These are phyloP conservation scores for Corythoichthys intestinalis DNA, from an alignment of 2,113 vertebrate species.

Conservation along the genomic window DNA sequence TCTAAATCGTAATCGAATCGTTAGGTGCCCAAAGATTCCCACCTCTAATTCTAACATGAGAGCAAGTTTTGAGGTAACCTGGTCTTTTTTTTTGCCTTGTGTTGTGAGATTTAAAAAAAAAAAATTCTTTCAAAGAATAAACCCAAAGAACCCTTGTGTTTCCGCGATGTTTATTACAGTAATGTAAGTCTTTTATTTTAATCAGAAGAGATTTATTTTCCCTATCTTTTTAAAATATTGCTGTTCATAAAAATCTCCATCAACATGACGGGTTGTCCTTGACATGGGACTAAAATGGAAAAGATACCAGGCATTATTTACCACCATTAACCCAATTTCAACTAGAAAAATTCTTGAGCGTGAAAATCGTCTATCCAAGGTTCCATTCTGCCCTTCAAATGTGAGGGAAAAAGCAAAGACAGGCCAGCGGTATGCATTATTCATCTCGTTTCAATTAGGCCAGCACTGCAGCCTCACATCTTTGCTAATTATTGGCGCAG, in stretches of 20 bases:
- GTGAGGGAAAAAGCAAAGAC: slow-evolving; percentile 11
- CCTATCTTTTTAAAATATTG: neutral
- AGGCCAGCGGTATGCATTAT: slow-evolving; percentile 57
- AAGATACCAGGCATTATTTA: neutral
- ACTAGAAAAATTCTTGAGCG: slow-evolving; percentile 23
- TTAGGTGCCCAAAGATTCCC: no score
- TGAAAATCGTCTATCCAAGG: slow-evolving; percentile 21
- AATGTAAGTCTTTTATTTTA: neutral
- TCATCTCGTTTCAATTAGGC: slow-evolving; percentile 62
- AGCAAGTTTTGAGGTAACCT: no score
- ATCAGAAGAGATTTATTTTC: neutral
- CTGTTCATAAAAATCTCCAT: slow-evolving; percentile 1
- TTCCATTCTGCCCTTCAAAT: slow-evolving; percentile 42
- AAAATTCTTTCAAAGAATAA: neutral
- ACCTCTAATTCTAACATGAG: no score
- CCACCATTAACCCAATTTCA: neutral
- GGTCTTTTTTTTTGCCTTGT: no score
- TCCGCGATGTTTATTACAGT: neutral
- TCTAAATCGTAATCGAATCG: no score
- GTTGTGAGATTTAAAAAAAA: no score
- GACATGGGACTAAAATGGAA: slow-evolving; percentile 6
- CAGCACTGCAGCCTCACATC: slow-evolving; percentile 49
- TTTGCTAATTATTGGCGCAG: slow-evolving; percentile 57
- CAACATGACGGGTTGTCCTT: neutral
- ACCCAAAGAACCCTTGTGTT: neutral